These are phyloP conservation scores for Melanophora roralis DNA, from an alignment of 2,888 invertebrate species.

Conservation along the genomic window DNA sequence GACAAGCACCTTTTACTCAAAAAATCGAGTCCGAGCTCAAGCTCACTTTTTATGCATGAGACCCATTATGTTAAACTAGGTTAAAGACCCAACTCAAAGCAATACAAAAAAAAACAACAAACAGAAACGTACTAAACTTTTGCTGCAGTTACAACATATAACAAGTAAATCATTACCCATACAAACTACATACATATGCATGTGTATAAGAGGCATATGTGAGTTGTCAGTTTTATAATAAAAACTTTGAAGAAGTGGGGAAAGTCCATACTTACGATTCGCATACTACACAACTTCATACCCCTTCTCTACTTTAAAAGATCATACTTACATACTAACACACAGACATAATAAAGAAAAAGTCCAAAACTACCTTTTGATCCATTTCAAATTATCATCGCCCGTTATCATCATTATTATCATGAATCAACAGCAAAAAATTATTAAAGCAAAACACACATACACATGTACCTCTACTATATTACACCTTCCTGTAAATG, in stretches of 20 bases:
- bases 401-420: constrained; percentile 4
- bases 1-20: no score
- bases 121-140: neutral
- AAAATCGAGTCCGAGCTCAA: no score
- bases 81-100: constrained; percentile 7
- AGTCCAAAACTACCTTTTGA: constrained; percentile 48
- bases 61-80: neutral
- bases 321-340: neutral
- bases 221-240: no score
- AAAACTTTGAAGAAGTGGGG: no score
- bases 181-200: neutral
- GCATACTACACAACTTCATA: no score
- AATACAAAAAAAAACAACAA: neutral
- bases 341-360: neutral
- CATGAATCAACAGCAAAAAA: constrained; percentile 17
- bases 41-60: no score
- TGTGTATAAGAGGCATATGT: no score
- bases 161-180: neutral
- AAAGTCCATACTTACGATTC: no score
- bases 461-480: neutral
- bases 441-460: neutral
- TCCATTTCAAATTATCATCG: constrained; percentile 53
- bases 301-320: neutral
- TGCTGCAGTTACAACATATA: constrained; percentile 10
- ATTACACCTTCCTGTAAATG: constrained; percentile 27